phyloP scores from a whole-genome alignment of 2,888 invertebrate species.

The Ophraella communa region DNA sequence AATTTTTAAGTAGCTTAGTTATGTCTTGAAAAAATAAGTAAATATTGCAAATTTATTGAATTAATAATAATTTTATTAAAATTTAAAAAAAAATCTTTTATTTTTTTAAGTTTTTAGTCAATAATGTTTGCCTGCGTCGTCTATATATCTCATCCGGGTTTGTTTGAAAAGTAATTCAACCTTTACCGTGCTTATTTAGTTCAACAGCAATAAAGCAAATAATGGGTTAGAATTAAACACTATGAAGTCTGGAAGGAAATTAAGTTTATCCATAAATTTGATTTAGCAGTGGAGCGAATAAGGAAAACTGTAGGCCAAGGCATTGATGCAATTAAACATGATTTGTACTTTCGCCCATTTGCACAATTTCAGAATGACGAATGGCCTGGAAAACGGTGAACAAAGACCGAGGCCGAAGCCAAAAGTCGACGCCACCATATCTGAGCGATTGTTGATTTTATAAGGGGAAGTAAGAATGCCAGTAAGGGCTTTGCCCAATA shows the following conservation, averaged over 20 bases:
- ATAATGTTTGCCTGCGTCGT: too few species aligned
- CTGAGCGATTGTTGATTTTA: slow-evolving; percentile 56
- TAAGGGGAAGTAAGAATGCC: slow-evolving; percentile 10
- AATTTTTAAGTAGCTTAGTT: too few species aligned
- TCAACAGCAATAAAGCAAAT: slow-evolving; percentile 55
- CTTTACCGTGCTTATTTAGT: slow-evolving; percentile 45
- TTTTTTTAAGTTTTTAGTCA: too few species aligned
- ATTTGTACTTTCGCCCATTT: slow-evolving; percentile 59
- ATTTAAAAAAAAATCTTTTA: too few species aligned
- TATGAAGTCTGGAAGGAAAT: slow-evolving; percentile 58
- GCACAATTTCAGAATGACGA: slow-evolving; percentile 57
- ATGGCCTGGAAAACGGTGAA: slow-evolving; percentile 54
- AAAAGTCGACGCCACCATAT: slow-evolving; percentile 42
- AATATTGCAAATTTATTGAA: too few species aligned
- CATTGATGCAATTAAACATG: slow-evolving; percentile 63
- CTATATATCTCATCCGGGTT: not conserved
- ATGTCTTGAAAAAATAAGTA: too few species aligned
- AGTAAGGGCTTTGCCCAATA: not conserved
- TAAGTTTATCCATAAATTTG: slow-evolving; percentile 63
- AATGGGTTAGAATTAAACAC: slow-evolving; percentile 58
- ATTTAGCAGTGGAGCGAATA: slow-evolving; percentile 59
- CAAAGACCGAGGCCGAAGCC: slow-evolving; percentile 46
- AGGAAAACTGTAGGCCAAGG: slow-evolving; percentile 54
- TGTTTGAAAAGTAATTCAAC: slow-evolving; percentile 43
- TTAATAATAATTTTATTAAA: too few species aligned